Base-by-base conservation (phyloP, 2,888 invertebrate genomes). In the Rhyacophila evoluta region DNA sequence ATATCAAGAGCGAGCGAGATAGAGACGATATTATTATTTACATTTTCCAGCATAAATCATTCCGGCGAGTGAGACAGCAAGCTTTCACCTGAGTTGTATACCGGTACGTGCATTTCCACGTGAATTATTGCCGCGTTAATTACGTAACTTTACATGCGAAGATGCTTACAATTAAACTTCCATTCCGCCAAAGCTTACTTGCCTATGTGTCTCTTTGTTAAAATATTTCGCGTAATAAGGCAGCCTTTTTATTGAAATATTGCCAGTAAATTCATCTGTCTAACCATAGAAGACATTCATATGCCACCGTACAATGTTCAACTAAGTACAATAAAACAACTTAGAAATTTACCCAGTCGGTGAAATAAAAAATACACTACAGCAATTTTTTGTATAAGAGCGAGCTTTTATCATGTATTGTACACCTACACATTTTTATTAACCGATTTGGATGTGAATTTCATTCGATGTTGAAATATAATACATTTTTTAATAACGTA, bases 51-150 rank as follows among this genome's bases (percentile, higher is more conserved):
- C 77, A 77, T 81, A 81, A 81, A 81, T 81, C 81, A 81, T 79
- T 79, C 71, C 37, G 41, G 68, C 27, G 79, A 79, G 28, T 70
- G 69, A 79, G 74, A 70, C 70, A 41, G 74, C 19, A 68, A 39
- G 74, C 77, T 73, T 38, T 33, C 67, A 69, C 72, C 29, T 33
- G 67, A 75, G 74, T 69, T 55, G 55, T 25, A 55, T 55, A 55
- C 55, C 55, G 55, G 55, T 55, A 55, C 55, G 15, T 55, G 55
- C 55, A 55, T 19, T 69, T 25, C 69, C 78, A 77, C 29, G 73
- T 77, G 77, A 81, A 81, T 79, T 81, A 81, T 81, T 78, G 76
- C 78, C 76, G 72, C 76, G 79, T 81, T 81, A 81, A 81, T 81
- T 81, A 79, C 79, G 67, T 37, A 78, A 81, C 78, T 81, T 81